These are phyloP conservation scores for Aplysia californica DNA, from an alignment of 1,140 invertebrate genomes.

Conservation along the genomic window DNA sequence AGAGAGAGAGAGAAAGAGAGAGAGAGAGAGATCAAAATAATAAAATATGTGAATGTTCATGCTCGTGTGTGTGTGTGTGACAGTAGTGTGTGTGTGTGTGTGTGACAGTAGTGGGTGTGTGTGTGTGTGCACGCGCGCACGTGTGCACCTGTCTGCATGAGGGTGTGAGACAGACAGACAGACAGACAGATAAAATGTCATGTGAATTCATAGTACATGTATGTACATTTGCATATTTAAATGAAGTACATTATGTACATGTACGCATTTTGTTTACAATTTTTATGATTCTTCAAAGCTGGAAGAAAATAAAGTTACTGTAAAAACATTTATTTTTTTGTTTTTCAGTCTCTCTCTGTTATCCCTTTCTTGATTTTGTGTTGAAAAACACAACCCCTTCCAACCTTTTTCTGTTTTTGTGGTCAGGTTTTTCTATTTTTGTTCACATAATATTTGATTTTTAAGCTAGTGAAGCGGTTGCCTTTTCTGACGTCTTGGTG, in stretches of 20 bases:
- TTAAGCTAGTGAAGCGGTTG: no score
- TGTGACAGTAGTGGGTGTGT: background rate
- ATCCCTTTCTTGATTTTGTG: constrained; percentile 61
- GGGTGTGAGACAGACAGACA: no score
- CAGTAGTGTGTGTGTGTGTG: background rate
- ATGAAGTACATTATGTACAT: constrained; percentile 41
- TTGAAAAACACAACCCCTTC: background rate
- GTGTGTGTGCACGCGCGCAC: background rate
- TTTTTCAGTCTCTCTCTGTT: constrained; percentile 82
- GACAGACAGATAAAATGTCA: background rate
- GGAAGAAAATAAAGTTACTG: background rate
- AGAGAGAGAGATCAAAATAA: constrained; percentile 5
- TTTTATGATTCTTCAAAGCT: background rate
- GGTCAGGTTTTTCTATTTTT: no score
- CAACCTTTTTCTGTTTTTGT: no score
- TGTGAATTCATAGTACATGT: background rate
- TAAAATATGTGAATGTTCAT: background rate
- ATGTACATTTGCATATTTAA: no score
- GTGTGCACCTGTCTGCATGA: no score
- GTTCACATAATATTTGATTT: no score
- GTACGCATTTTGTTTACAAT: background rate
- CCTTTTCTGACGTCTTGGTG: no score
- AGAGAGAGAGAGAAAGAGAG: constrained; percentile 20
- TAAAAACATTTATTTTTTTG: constrained; percentile 63
- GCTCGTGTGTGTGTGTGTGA: background rate